Evolutionary conservation across 1,140 invertebrate species (phyloP), one percentile per base, ranked within the genome.

Genomic region (Drosophila mayri): DNA sequence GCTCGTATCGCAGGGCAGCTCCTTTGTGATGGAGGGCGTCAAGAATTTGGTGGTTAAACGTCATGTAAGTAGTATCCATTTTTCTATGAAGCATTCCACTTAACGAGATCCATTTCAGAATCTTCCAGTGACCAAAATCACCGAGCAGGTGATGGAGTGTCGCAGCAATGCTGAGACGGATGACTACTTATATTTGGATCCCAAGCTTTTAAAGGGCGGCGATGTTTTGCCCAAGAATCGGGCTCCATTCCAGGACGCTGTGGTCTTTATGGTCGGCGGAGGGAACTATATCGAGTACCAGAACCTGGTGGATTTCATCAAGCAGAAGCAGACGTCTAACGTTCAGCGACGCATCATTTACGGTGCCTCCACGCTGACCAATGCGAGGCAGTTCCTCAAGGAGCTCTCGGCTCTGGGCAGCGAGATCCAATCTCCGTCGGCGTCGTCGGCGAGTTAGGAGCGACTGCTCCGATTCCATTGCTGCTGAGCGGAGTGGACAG

Each of bases 231-330:
- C 95, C 44, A 95, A 95, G 90, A 96, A 94, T 92, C 93, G 95
- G 66, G 94, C 95, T 58, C 95, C 95, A 84, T 97, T 97, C 92
- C 95, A 97, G 92, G 98, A 98, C 91, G 97, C 98, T 14, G 96
- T 99, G 79, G 98, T 99, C 10, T 99, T 99, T 93, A 94, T 99
- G 55, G 97, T 99, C 32, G 99, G 99, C 57, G 99, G 99, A 65
- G 99, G 99, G 35, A 99, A 99, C 94, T 99, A 99, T 92, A 99
- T 99, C 82, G 99, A 99, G 93, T 99, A 99, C 93, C 98, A 99
- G 93, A 99, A 99, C 95, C 94, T 99, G 40, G 95, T 98, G 37
- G 98, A 99, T 93, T 99, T 99, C 93, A 96, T 96, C 16, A 99
- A 98, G 94, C 95, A 96, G 94, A 96, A 96, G 92, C 95, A 96